Conservation (phyloP, 1,140 invertebrate species). For the Augochlora pura region DNA sequence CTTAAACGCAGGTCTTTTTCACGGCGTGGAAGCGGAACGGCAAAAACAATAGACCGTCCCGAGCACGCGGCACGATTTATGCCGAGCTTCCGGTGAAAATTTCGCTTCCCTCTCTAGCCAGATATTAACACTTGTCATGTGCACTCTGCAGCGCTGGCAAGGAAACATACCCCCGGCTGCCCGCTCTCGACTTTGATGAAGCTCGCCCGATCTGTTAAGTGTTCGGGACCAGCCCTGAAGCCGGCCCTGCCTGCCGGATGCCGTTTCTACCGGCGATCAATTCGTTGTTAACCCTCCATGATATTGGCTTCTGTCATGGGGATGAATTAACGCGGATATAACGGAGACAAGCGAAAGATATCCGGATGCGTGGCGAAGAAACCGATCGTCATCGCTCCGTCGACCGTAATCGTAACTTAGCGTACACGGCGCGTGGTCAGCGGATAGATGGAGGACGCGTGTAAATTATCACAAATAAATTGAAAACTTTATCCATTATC, state of each 20-base stretch:
- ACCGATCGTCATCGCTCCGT: no score
- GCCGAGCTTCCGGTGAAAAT: conserved; percentile 31
- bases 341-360: no score
- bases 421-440: no score
- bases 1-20: background rate
- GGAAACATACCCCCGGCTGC: conserved; percentile 6
- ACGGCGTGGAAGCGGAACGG: conserved; percentile 11
- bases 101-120: conserved; percentile 4
- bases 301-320: background rate
- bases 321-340: no score
- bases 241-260: background rate
- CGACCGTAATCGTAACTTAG: no score
- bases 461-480: no score
- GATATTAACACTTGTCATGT: conserved; percentile 50
- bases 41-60: conserved; percentile 49
- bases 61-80: conserved; percentile 45
- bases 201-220: conserved; percentile 28
- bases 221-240: background rate
- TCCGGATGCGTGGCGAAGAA: no score
- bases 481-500: no score
- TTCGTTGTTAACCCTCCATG: background rate
- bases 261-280: background rate
- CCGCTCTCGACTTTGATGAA: conserved; percentile 39
- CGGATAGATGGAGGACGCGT: no score
- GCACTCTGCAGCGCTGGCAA: conserved; percentile 36